Conservation (phyloP, 2,888 invertebrate genomes). For the Hipparchia sbordonii region DNA sequence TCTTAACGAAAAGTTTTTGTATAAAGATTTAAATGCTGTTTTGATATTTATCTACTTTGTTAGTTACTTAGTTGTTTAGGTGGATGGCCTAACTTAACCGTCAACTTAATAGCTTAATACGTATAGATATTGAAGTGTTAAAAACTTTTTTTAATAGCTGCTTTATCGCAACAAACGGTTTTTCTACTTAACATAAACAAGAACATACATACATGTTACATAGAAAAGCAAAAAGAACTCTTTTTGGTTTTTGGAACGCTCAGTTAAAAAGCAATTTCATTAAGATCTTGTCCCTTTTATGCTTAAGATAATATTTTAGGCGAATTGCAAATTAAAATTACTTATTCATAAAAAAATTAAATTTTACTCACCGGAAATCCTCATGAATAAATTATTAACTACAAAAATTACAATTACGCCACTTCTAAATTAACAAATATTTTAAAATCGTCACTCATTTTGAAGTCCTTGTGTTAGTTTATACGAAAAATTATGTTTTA, state of each 20-base stretch:
- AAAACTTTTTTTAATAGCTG: neutral
- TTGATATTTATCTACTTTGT: too few species aligned
- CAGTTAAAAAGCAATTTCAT: neutral
- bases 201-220: too few species aligned
- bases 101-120: neutral
- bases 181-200: too few species aligned
- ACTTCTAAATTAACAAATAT: neutral
- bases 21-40: too few species aligned
- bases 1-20: too few species aligned
- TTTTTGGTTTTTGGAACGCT: neutral
- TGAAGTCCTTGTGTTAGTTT: neutral
- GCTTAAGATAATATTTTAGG: neutral
- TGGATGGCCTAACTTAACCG: neutral
- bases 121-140: neutral
- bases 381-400: conserved; percentile 12
- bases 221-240: neutral
- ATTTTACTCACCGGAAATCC: conserved; percentile 19
- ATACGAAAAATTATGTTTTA: neutral
- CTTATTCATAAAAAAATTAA: neutral
- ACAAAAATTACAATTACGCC: conserved; percentile 1
- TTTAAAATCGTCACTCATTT: conserved; percentile 6
- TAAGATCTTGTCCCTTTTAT: neutral
- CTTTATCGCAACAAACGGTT: neutral
- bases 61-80: too few species aligned
- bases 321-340: conserved; percentile 3